Evolutionary conservation across 2,888 invertebrate genomes (phyloP), one percentile per base, ranked within the genome.

Genomic region (Drosophila nigricruria): DNA sequence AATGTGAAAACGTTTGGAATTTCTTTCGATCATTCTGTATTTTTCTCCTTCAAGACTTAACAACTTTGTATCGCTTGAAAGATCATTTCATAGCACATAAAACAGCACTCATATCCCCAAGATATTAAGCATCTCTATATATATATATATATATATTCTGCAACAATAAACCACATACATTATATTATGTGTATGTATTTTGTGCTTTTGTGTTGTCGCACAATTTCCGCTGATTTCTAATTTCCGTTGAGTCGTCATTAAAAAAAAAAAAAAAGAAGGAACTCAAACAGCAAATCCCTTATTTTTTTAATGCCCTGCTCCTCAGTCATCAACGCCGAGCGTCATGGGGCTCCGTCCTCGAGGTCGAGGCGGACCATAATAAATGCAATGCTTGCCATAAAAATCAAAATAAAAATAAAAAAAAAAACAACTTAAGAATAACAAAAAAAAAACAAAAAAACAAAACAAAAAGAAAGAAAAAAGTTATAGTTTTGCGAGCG

Each of bases 141-240:
- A 36, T 36, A 50, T 25, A 14, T 32, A 18, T 32, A 14, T 49
- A 25, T 54, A 30, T 32, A 49, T 38, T 53, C 5, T 42, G 27
- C 34, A 56, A 50, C 59, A 67, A 68, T 73, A 73, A 77, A 73
- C 40, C 70, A 42, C 54, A 67, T 67, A 65, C 58, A 77, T 61
- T 67, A 73, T 77, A 64, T 53, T 53, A n/a, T n/a, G n/a, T n/a
- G 53, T 53, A 6, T 73, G 57, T 62, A 59, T 64, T 66, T 63
- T 45, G 47, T 58, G 59, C 32, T 66, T 66, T 63, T 65, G 72
- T 74, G 75, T 73, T 76, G 87, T 77, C 77, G 70, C 72, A 73
- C 81, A 77, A 75, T 85, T 81, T 86, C 86, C 86, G 88, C 70
- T 73, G 83, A 88, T 82, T 86, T 88, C 86, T 86, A 86, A 86